Evolutionary conservation across 2,888 invertebrate species (phyloP).

Genomic region (Campoplex nolae): DNA sequence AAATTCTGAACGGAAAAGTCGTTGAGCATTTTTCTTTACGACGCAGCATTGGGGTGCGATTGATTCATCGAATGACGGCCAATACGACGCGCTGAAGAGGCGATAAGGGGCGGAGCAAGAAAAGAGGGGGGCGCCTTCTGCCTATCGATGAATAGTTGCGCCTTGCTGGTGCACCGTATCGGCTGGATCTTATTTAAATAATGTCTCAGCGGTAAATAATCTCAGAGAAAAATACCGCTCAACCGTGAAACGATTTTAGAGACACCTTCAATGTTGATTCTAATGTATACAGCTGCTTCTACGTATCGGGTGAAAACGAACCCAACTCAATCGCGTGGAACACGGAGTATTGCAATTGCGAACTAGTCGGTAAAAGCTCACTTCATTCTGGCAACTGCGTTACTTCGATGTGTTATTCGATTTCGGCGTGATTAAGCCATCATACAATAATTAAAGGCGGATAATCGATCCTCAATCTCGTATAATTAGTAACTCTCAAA

Average conservation of each 20-base stretch:
- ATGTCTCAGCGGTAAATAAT: background rate
- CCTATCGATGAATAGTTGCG: too few species aligned
- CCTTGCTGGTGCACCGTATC: too few species aligned
- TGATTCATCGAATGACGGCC: background rate
- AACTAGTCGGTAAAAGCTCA: background rate
- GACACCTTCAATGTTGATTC: background rate
- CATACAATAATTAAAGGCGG: background rate
- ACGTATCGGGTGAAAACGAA: background rate
- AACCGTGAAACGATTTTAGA: background rate
- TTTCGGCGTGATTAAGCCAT: conserved; percentile 9
- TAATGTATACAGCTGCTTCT: background rate
- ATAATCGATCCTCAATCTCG: conserved; percentile 7
- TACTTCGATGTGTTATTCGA: conserved; percentile 11
- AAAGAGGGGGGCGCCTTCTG: too few species aligned
- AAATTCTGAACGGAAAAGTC: background rate
- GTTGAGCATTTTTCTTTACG: background rate
- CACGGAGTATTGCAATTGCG: background rate
- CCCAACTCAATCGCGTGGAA: background rate
- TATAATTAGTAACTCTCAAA: background rate
- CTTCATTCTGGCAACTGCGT: background rate
- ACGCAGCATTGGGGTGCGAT: background rate
- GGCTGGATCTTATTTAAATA: background rate
- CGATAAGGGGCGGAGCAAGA: too few species aligned
- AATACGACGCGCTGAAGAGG: background rate
- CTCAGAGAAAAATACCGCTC: background rate